phyloP scores from a whole-genome alignment of 1,140 invertebrate genomes.

The Tetragonula clypearis region DNA sequence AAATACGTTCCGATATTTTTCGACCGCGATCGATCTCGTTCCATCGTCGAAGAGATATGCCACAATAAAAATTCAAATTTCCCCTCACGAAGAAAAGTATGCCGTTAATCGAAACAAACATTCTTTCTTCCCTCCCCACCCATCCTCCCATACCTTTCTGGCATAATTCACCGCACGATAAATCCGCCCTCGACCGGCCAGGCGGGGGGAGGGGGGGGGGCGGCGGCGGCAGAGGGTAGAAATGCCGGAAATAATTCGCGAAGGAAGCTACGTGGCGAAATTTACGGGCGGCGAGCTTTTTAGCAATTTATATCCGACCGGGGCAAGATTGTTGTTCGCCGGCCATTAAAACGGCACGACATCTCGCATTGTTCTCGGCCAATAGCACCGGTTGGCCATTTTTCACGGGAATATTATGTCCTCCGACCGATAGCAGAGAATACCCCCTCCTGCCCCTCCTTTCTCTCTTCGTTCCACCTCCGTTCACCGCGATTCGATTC shows the following conservation, averaged over 20 bases:
- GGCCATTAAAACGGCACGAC: conserved; percentile 26
- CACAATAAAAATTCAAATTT: not conserved
- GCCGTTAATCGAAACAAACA: conserved; percentile 8
- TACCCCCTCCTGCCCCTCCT: not conserved
- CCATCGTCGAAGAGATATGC: not conserved
- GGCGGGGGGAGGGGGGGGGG: too few species aligned
- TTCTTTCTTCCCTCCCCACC: not conserved
- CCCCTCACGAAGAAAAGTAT: not conserved
- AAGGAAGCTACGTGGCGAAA: conserved; percentile 6
- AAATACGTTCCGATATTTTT: too few species aligned
- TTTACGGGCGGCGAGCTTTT: conserved; percentile 15
- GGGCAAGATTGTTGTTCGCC: conserved; percentile 19
- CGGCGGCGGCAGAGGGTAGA: not conserved
- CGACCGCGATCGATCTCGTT: not conserved
- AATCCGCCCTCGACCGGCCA: not conserved
- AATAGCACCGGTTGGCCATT: conserved; percentile 42
- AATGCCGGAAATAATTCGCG: conserved; percentile 22
- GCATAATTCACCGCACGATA: conserved; percentile 6
- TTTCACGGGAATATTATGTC: conserved; percentile 55
- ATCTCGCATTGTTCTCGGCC: conserved; percentile 35
- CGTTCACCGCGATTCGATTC: not conserved
- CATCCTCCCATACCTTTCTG: not conserved
- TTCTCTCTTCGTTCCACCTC: not conserved
- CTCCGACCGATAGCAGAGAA: conserved; percentile 45
- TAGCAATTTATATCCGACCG: conserved; percentile 19